Conservation (phyloP, 2,113 vertebrate genomes). For the Elanoides forficatus region DNA sequence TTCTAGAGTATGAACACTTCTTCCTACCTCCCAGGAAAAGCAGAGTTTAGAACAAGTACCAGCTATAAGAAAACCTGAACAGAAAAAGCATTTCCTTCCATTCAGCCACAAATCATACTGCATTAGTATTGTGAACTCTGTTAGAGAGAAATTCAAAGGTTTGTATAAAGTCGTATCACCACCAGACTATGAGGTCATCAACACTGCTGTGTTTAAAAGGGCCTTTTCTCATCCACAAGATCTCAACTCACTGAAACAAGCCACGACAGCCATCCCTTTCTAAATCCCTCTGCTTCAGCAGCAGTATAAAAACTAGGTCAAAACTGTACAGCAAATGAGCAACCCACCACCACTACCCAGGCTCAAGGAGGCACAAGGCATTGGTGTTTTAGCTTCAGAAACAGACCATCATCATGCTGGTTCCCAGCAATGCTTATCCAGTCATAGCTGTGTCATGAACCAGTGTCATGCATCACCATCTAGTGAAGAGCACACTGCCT, state of each 20-base stretch:
- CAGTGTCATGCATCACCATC: neutral
- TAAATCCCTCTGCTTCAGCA: neutral
- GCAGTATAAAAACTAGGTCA: neutral
- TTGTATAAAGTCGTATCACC: neutral
- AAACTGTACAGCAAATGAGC: neutral
- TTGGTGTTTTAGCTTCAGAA: neutral
- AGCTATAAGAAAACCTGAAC: neutral
- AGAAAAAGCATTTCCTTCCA: neutral
- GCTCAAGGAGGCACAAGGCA: neutral
- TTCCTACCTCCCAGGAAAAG: constrained; percentile 11
- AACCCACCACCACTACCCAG: neutral
- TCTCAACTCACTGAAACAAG: neutral
- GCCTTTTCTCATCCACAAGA: neutral
- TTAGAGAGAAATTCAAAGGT: neutral
- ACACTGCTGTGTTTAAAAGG: accelerated
- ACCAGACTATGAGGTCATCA: neutral
- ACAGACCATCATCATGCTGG: accelerated
- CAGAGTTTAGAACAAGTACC: neutral
- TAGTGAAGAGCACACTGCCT: neutral
- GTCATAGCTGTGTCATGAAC: accelerated
- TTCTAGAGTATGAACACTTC: neutral
- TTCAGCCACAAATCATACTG: neutral
- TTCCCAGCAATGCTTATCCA: neutral
- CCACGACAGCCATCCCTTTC: accelerated
- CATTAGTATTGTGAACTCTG: neutral